These are phyloP conservation scores for Epirrita christyi DNA, from an alignment of 2,888 invertebrate genomes.

Conservation along the genomic window DNA sequence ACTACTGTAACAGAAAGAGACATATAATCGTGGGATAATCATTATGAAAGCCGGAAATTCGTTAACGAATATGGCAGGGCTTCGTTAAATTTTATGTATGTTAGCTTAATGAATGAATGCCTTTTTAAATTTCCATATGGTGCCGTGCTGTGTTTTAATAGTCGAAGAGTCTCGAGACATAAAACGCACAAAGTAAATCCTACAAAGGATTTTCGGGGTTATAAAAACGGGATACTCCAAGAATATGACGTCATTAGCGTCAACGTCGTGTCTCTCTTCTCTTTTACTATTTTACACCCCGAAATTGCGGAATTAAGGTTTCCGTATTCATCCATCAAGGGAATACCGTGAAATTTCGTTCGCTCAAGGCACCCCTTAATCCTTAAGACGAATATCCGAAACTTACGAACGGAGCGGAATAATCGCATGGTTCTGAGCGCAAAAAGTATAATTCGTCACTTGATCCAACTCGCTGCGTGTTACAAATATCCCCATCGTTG, in stretches of 20 bases:
- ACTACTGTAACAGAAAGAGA: slow-evolving; percentile 49
- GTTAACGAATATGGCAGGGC: slow-evolving; percentile 79
- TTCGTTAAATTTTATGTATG: slow-evolving; percentile 82
- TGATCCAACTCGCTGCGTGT: slow-evolving; percentile 63
- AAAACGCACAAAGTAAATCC: slow-evolving; percentile 48
- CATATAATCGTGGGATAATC: slow-evolving; percentile 60
- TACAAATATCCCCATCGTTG: slow-evolving; percentile 59
- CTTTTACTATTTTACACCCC: slow-evolving; percentile 70
- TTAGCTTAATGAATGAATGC: slow-evolving; percentile 80
- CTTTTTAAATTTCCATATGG: slow-evolving; percentile 78
- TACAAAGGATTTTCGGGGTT: slow-evolving; percentile 48
- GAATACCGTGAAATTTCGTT: slow-evolving; percentile 77
- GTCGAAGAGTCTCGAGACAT: slow-evolving; percentile 46
- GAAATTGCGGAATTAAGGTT: slow-evolving; percentile 74
- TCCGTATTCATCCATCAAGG: slow-evolving; percentile 77
- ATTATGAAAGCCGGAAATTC: slow-evolving; percentile 79
- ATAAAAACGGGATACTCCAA: slow-evolving; percentile 45
- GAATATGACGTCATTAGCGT: slow-evolving; percentile 59
- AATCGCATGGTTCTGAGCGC: slow-evolving; percentile 73
- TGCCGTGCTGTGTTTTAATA: slow-evolving; percentile 55
- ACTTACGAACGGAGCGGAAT: slow-evolving; percentile 75
- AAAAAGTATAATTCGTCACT: slow-evolving; percentile 81
- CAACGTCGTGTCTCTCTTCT: slow-evolving; percentile 55
- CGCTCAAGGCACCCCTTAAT: slow-evolving; percentile 74
- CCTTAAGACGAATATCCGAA: slow-evolving; percentile 82